A percentile compares a stretch with the other conserved stretches of the same genome.
These are phyloP conservation scores for Hemicentrotus pulcherrimus DNA, from an alignment of 35 echinoderm and acorn worm genomes.

Conservation along the genomic window DNA sequence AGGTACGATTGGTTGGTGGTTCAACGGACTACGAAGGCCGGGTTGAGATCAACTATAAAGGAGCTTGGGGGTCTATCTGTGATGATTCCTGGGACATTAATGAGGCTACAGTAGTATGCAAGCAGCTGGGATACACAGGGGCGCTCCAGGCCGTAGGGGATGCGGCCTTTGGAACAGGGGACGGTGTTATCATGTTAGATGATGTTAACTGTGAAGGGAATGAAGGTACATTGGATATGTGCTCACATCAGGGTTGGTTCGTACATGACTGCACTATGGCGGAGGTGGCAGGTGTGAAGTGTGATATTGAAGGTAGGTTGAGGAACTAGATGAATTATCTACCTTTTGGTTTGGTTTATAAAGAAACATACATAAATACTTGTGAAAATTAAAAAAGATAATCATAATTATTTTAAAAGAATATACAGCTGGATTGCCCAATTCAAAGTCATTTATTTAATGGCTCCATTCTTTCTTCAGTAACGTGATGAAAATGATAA, in stretches of 20 bases:
- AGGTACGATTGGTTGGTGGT: slow-evolving; percentile 50
- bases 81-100: slow-evolving; percentile 38
- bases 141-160: not conserved
- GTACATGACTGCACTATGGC: slow-evolving; percentile 26
- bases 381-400: no score
- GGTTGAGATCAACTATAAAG: slow-evolving; percentile 53
- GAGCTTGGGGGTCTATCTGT: slow-evolving; percentile 64
- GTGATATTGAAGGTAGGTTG: not conserved
- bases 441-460: no score
- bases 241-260: slow-evolving; percentile 16
- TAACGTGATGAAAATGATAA: no score
- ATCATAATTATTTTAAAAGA: no score
- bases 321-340: not conserved
- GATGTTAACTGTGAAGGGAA: slow-evolving; percentile 34
- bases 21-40: slow-evolving; percentile 35
- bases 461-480: no score
- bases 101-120: slow-evolving; percentile 54
- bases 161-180: slow-evolving; percentile 52
- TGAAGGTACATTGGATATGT: slow-evolving; percentile 32
- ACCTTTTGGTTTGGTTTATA: no score
- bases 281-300: slow-evolving; percentile 50
- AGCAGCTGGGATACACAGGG: slow-evolving; percentile 49
- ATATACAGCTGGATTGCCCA: no score
- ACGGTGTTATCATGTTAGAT: slow-evolving; percentile 54
- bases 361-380: no score